Evolutionary conservation across 1,140 invertebrate species (phyloP).

Genomic region (Drosophila lowei): DNA sequence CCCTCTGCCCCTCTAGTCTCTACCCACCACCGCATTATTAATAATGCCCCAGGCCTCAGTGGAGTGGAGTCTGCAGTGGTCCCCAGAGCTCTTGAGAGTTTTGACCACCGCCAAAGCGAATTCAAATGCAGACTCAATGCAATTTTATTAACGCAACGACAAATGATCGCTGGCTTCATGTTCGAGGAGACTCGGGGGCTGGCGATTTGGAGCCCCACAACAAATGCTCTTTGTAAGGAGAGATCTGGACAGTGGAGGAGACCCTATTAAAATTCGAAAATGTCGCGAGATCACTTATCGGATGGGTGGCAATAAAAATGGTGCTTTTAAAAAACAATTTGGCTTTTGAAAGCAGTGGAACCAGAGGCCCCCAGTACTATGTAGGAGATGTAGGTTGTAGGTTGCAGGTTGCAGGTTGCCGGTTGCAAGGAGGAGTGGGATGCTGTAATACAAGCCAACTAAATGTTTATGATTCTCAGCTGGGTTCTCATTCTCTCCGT

Average conservation of each 20-base stretch:
- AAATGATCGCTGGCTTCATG: constrained; percentile 65
- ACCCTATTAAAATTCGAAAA: constrained; percentile 82
- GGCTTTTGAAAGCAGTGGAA: constrained; percentile 62
- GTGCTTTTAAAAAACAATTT: constrained; percentile 82
- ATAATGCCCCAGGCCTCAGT: constrained; percentile 54
- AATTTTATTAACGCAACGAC: constrained; percentile 82
- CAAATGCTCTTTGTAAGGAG: constrained; percentile 12
- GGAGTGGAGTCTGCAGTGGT: constrained; percentile 5
- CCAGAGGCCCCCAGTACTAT: constrained; percentile 24
- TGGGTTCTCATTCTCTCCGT: too few relatives aligned
- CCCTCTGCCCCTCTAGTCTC: constrained; percentile 1
- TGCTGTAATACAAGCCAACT: constrained; percentile 36
- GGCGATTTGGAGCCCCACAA: constrained; percentile 12
- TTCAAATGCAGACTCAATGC: constrained; percentile 81
- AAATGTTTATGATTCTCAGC: constrained; percentile 48
- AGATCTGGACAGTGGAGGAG: constrained; percentile 9
- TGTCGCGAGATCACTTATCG: constrained; percentile 82
- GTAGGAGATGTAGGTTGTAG: constrained; percentile 55
- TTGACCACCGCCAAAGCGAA: constrained; percentile 70
- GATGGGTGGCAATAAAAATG: constrained; percentile 75
- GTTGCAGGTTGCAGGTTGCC: constrained; percentile 64
- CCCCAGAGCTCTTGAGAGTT: constrained; percentile 1
- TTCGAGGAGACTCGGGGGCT: too few relatives aligned
- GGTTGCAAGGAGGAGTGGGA: not conserved
- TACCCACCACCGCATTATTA: constrained; percentile 67